Evolutionary conservation across 2,113 vertebrate species (phyloP).

Genomic region (Pheucticus melanocephalus): DNA sequence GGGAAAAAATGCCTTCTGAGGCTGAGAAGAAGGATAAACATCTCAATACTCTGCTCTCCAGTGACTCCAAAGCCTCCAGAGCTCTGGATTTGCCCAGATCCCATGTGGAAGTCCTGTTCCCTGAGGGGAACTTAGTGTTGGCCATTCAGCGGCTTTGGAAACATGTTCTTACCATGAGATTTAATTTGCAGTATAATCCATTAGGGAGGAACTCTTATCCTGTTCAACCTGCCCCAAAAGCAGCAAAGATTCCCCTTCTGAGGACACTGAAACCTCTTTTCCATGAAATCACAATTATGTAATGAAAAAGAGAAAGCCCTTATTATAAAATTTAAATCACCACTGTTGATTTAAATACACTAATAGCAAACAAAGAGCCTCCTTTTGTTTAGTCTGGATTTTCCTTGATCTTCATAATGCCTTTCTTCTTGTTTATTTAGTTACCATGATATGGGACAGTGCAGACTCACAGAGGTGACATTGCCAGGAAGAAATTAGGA

Average conservation of each 20-base stretch:
- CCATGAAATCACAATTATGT: constrained; percentile 5
- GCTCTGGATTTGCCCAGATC: neutral
- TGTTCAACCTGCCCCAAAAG: neutral
- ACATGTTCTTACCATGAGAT: neutral
- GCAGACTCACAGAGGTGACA: neutral
- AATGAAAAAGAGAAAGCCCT: constrained; percentile 22
- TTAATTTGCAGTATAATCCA: constrained; percentile 37
- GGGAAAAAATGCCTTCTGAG: neutral
- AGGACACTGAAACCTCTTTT: constrained; percentile 15
- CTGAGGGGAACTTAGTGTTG: neutral
- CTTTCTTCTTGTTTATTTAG: constrained; percentile 56
- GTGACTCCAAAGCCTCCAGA: neutral
- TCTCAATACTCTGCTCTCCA: neutral
- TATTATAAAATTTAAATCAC: constrained; percentile 36
- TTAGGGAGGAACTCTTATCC: neutral
- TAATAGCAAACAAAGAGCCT: constrained; percentile 29
- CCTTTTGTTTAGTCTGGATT: constrained; percentile 50
- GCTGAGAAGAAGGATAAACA: neutral
- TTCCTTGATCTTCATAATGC: constrained; percentile 40
- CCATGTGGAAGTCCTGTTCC: neutral
- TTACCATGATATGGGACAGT: constrained; percentile 1
- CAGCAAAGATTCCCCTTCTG: neutral
- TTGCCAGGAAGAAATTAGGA: neutral
- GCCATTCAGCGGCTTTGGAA: neutral
- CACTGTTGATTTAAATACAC: constrained; percentile 18